Evolutionary conservation across 2,113 vertebrate species (phyloP), one percentile per base, ranked within the genome.

Genomic region (Ammodytes marinus): DNA sequence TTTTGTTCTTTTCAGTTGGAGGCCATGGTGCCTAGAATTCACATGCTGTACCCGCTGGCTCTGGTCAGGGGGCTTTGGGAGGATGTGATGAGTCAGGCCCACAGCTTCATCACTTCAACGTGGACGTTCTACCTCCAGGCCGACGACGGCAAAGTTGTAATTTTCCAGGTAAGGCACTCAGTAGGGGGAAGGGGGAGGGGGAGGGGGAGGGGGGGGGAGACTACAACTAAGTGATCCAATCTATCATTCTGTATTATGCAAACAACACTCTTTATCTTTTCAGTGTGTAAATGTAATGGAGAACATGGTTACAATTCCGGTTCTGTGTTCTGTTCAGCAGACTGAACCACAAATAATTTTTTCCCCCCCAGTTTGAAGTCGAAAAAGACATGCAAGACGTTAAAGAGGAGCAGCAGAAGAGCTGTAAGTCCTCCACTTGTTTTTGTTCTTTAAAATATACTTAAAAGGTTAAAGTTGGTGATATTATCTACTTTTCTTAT

Each of bases 71-170:
- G 96, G 0, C 96, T 99, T 79, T 99, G 97, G 97, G 97, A 97
- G 61, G 98, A 99, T 74, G 88, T 99, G 81, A 96, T 99, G 96
- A 98, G 93, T 92, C 98, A 98, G 4, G 97, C 98, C 49, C 98
- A 99, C 89, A 97, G 95, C 91, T 96, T 99, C 73, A 97, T 99
- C 85, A 96, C 96, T 2, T 97, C 98, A 19, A 96, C 97, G 0
- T 99, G 98, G 98, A 99, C 98, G 1, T 98, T 99, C 90, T 99
- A 99, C 91, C 96, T 99, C 86, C 98, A 99, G 90, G 97, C 96
- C 17, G 98, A 99, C 88, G 97, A 99, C 91, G 98, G 98, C 74
- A 98, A 96, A 94, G 96, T 99, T 40, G 95, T 99, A 47, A 96
- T 99, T 92, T 99, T 99, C 89, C 97, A 99, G 97, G 98, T 99